A percentile compares a stretch with the other conserved stretches of the same genome.
These are phyloP conservation scores for Myopa testacea DNA, from an alignment of 2,888 invertebrate species.

Conservation along the genomic window DNA sequence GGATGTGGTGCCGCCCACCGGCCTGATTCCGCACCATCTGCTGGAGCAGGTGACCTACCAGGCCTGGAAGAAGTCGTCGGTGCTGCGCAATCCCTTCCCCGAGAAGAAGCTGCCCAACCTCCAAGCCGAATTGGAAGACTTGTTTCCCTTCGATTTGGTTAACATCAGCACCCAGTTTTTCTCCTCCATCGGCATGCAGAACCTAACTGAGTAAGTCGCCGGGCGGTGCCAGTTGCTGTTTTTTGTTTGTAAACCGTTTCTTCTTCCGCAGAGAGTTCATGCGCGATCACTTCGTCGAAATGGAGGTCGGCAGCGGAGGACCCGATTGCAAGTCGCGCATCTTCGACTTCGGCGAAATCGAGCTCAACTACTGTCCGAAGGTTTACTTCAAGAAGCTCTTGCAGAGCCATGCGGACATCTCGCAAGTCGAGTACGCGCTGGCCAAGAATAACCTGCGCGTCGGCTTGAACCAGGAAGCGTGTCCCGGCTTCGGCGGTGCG, in stretches of 20 bases:
- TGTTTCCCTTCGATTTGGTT: constrained; percentile 51
- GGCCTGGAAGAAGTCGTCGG: constrained; percentile 71
- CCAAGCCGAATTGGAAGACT: constrained; percentile 69
- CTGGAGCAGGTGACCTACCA: constrained; percentile 85
- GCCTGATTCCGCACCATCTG: constrained; percentile 81
- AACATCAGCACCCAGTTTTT: constrained; percentile 54
- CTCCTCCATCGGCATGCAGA: constrained; percentile 51
- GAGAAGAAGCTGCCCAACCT: constrained; percentile 70
- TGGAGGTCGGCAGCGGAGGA: constrained; percentile 50
- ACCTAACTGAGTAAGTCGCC: constrained; percentile 53
- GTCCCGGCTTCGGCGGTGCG: constrained; percentile 59
- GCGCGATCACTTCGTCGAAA: constrained; percentile 50
- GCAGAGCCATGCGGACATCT: constrained; percentile 60
- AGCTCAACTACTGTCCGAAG: constrained; percentile 57
- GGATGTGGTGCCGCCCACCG: constrained; percentile 72
- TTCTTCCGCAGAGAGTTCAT: constrained; percentile 48
- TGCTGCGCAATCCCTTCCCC: constrained; percentile 54
- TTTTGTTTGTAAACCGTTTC: not conserved
- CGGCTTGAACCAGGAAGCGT: constrained; percentile 58
- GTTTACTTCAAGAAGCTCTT: constrained; percentile 62
- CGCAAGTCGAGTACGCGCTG: constrained; percentile 55
- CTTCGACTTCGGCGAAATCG: constrained; percentile 56
- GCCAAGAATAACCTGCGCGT: constrained; percentile 52
- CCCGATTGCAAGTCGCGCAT: constrained; percentile 59
- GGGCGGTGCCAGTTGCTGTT: not conserved